Evolutionary conservation across 2,888 invertebrate genomes (phyloP).

Genomic region (Eustalomyia histrio): DNA sequence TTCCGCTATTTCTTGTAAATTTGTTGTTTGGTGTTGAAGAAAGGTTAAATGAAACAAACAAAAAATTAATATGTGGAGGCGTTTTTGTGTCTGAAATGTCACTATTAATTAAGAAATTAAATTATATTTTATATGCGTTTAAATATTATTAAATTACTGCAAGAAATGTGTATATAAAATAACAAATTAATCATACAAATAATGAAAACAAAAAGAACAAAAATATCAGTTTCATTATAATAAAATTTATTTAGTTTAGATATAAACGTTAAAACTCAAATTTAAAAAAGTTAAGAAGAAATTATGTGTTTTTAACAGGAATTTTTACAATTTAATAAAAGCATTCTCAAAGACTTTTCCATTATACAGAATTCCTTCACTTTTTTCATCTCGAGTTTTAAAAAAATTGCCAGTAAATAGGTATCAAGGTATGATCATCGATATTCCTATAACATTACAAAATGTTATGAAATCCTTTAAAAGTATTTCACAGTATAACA

Average conservation of each 20-base stretch:
- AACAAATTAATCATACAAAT: constrained; percentile 45
- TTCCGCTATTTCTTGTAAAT: constrained; percentile 41
- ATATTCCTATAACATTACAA: no score
- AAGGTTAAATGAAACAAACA: constrained; percentile 14
- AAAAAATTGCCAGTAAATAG: no score
- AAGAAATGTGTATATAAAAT: not conserved
- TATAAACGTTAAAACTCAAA: not conserved
- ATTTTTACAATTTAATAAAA: no score
- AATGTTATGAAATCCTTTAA: no score
- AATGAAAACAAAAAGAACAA: constrained; percentile 3
- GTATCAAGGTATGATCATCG: no score
- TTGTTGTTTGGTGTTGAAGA: constrained; percentile 36
- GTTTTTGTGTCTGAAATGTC: constrained; percentile 61
- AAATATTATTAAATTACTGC: constrained; percentile 56
- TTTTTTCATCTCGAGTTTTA: no score
- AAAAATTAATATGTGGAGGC: constrained; percentile 55
- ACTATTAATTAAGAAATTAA: constrained; percentile 56
- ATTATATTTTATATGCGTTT: constrained; percentile 36
- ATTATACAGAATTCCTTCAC: no score
- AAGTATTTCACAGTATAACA: no score
- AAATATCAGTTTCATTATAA: constrained; percentile 15
- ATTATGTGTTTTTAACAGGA: no score
- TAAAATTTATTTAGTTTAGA: not conserved
- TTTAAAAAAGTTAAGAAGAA: not conserved
- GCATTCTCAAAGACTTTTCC: no score